Evolutionary conservation across 1,140 invertebrate genomes (phyloP), one percentile per base, ranked within the genome.

Genomic region (Hylyphantes graminicola): DNA sequence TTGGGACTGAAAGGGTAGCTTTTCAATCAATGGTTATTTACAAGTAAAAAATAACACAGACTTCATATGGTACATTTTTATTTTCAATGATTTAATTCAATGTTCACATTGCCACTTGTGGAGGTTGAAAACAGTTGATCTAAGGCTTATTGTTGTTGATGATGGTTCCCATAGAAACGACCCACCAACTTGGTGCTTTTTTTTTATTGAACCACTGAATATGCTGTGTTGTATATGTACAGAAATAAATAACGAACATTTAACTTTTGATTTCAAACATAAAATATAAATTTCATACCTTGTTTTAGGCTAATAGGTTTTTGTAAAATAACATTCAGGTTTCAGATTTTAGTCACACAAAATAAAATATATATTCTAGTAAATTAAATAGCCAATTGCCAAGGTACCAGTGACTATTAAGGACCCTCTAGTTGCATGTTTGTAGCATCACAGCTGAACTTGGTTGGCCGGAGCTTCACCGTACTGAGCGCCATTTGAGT

Each of bases 101-200:
- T 83, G 74, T 74, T 61, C 74, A 65, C 61, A 57, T 50, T 75
- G 75, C 72, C 80, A 83, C 70, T 72, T 83, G 70, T 73, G 55
- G 65, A 67, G 75, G 80, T 75, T 83, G 21, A 75, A 74, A 83
- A 83, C 67, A 61, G 68, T 83, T 74, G 59, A 74, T 83, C 80
- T 83, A 83, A 83, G 80, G 80, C 80, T 61, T 74, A 83, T 63
- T 83, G 80, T 72, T 83, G 80, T 50, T 74, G 80, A 83, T 70
- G 70, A 65, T 65, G 70, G 75, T 55, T 15, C 75, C 72, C 68
- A 80, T 67, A 80, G 21, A 53, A 70, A 67, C 77, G 59, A 50
- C 53, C 67, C 59, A 67, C 21, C n/a, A 35, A 48, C 54, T 48
- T 70, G 50, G 50, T 70, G 51, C 54, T 70, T 48, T 53, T 70